phyloP scores from a whole-genome alignment of 53 echinoderm and acorn worm species.

The Mesocentrotus franciscanus region DNA sequence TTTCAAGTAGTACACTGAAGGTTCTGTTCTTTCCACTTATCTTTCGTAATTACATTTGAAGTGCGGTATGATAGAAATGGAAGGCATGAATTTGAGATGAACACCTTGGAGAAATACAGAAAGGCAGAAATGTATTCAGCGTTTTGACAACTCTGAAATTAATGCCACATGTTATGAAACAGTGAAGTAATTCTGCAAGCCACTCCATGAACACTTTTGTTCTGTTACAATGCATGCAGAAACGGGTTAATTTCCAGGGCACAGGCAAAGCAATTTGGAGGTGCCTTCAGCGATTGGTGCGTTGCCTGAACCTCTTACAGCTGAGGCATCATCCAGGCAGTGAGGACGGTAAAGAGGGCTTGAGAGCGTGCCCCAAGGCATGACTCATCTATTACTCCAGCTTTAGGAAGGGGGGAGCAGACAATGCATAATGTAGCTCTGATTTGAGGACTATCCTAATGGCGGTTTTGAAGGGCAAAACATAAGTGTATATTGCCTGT shows the following conservation, averaged over 20 bases:
- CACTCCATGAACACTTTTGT: not conserved
- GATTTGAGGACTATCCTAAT: not conserved
- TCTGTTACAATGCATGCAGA: not conserved
- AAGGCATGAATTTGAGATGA: not conserved
- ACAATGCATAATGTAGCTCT: not conserved
- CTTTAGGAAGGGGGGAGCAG: slow-evolving; percentile 38
- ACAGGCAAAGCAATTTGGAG: not conserved
- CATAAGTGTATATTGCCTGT: not conserved
- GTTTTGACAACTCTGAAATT: not conserved
- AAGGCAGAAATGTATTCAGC: not conserved
- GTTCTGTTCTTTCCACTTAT: not conserved
- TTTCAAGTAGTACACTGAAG: not conserved
- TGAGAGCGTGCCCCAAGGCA: not conserved
- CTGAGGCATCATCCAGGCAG: not conserved
- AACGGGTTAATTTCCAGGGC: not conserved
- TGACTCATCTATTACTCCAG: slow-evolving; percentile 49
- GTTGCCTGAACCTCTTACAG: slow-evolving; percentile 39
- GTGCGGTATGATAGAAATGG: not conserved
- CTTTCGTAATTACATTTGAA: not conserved
- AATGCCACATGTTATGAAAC: not conserved
- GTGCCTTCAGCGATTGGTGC: slow-evolving; percentile 36
- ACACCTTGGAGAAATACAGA: not conserved
- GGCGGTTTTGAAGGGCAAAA: not conserved
- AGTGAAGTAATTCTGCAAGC: not conserved
- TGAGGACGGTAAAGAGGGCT: not conserved